Base-by-base conservation (phyloP, 2,113 vertebrate species). In the Anolis carolinensis region DNA sequence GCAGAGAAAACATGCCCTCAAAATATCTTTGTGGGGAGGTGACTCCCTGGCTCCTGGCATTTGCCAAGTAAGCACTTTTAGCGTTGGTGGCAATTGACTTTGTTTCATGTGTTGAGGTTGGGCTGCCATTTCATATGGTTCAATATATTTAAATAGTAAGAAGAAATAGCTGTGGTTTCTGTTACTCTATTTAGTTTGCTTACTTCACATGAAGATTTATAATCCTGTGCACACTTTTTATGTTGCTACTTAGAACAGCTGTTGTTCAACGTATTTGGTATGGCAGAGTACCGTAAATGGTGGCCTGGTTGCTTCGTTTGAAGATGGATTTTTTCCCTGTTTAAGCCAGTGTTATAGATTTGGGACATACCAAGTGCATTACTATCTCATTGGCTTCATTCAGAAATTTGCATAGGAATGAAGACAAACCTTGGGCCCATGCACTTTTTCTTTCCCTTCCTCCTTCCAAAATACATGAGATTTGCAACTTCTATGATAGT, bases 121-220 rank as follows among this genome's bases (percentile, higher is more conserved):
- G 80, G 67, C 74, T 78, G 74, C 34, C 78, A 62, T 83, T 23
- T 65, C 83, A 78, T 21, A 36, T 87, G 81, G 87, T 36, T 25
- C 82, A 55, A 23, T 0, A 59, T 67, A 0, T 59, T 91, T 86
- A 82, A 85, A 65, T 67, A 84, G 68, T 88, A 89, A 87, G 86
- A 36, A 71, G 82, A 52, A 20, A n/a, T 85, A 4, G 55, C 86
- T 86, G 72, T 52, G 10, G 10, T 79, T 30, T 77, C 36, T 87
- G 85, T 63, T 59, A 52, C 30, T 77, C 55, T 48, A 11, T 11
- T 90, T 70, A 85, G 65, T 59, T 74, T 62, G 73, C 78, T 70
- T 81, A 3, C 1, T 59, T 89, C 67, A 13, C 55, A 27, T 86
- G 52, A 77, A 52, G 76, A 5, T 48, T 86, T 68, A 72, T 81